A percentile compares a stretch with the other conserved stretches of the same genome.
Conservation (phyloP, 2,113 vertebrate genomes). For the Periophthalmus modestus region DNA sequence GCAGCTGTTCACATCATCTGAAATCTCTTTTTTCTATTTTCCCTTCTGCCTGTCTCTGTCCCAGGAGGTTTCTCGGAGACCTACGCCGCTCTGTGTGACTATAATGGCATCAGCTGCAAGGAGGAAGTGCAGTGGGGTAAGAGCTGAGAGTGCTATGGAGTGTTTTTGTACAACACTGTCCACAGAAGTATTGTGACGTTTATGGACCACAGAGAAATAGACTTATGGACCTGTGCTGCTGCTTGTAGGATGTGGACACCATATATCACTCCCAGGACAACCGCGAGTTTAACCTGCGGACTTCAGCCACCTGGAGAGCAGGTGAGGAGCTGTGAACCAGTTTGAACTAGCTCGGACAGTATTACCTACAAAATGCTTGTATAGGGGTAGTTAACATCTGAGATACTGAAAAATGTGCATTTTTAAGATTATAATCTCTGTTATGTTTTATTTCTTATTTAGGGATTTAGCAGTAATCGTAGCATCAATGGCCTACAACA, state of each 20-base stretch:
- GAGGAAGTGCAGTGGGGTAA: constrained; percentile 79
- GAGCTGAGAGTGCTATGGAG: constrained; percentile 61
- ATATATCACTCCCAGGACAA: constrained; percentile 90
- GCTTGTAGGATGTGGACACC: constrained; percentile 85
- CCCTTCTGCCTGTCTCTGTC: constrained; percentile 57
- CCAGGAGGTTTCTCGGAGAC: constrained; percentile 82
- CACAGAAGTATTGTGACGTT: constrained; percentile 18
- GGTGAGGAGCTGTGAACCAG: constrained; percentile 64
- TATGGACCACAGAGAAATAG: constrained; percentile 16
- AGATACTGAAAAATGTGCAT: no score
- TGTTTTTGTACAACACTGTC: constrained; percentile 40
- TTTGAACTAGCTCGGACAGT: neutral
- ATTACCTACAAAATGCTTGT: neutral
- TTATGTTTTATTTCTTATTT: constrained; percentile 9
- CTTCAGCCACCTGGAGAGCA: constrained; percentile 88
- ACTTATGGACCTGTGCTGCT: constrained; percentile 50
- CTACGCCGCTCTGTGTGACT: constrained; percentile 87
- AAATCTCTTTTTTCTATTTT: constrained; percentile 20
- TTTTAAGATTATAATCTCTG: no score
- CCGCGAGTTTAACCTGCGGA: constrained; percentile 87
- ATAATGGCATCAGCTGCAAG: constrained; percentile 83
- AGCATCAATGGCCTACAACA: constrained; percentile 87
- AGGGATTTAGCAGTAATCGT: constrained; percentile 88
- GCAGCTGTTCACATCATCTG: constrained; percentile 59
- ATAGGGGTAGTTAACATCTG: neutral